phyloP scores from a whole-genome alignment of 2,797 vertebrate species.

The Diceros bicornis region DNA sequence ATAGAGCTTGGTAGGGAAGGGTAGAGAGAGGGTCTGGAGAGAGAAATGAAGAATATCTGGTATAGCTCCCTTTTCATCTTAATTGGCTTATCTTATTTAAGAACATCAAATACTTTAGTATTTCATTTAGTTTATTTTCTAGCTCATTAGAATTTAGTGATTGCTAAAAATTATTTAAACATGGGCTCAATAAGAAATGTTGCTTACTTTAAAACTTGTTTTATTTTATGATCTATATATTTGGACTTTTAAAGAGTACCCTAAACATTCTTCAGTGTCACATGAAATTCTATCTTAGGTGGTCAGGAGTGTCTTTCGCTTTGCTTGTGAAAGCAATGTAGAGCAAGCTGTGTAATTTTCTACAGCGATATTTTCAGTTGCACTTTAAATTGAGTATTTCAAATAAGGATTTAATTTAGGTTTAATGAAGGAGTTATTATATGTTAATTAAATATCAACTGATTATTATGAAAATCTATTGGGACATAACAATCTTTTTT shows the following conservation, averaged over 20 bases:
- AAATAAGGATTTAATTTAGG: conserved; percentile 89
- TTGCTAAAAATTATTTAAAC: conserved; percentile 36
- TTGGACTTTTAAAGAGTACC: background rate
- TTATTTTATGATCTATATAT: background rate
- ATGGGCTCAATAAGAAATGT: background rate
- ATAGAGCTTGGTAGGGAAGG: background rate
- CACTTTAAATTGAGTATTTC: conserved; percentile 86
- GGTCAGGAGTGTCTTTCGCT: background rate
- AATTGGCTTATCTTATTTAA: background rate
- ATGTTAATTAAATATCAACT: conserved; percentile 90
- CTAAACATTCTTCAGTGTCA: background rate
- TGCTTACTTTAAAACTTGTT: background rate
- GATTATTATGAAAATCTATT: conserved; percentile 90
- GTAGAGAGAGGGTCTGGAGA: background rate
- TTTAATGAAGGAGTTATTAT: conserved; percentile 91
- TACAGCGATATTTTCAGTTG: conserved; percentile 84
- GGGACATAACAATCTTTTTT: conserved; percentile 88
- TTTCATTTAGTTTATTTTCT: conserved; percentile 30
- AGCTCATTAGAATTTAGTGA: conserved; percentile 33
- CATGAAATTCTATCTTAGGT: background rate
- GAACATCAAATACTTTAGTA: background rate
- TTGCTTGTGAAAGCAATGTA: conserved; percentile 80
- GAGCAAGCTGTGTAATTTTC: conserved; percentile 82
- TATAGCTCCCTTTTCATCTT: background rate
- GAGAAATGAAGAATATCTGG: background rate